Conservation (phyloP, 2,113 vertebrate genomes). For the Malurus cyaneus region DNA sequence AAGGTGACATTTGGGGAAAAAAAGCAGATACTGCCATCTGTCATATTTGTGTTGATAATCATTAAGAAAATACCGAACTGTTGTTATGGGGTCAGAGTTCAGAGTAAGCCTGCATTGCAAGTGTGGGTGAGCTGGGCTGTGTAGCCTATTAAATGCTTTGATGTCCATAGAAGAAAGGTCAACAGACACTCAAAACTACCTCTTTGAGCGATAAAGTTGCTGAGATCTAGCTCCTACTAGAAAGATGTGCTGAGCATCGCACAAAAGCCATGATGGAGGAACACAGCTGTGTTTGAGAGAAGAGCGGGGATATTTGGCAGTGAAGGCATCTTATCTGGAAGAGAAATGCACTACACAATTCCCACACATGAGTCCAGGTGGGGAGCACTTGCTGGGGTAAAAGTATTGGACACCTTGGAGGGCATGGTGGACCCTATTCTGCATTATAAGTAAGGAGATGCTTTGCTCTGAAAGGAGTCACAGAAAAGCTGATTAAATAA, state of each 20-base stretch:
- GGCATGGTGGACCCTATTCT: background rate
- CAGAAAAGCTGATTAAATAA: background rate
- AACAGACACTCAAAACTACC: background rate
- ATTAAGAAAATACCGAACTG: background rate
- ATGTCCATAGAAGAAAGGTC: background rate
- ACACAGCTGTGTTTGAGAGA: fast-evolving
- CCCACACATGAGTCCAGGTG: fast-evolving
- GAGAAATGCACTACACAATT: background rate
- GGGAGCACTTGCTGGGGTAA: background rate
- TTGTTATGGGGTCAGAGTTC: background rate
- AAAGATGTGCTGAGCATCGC: background rate
- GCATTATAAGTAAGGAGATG: background rate
- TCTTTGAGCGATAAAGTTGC: background rate
- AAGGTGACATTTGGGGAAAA: background rate
- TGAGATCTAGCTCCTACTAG: background rate
- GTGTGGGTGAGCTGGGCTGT: background rate
- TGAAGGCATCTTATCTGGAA: background rate
- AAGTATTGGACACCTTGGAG: background rate
- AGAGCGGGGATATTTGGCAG: background rate
- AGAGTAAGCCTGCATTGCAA: background rate
- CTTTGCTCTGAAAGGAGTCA: background rate
- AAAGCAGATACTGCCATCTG: background rate
- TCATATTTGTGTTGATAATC: background rate
- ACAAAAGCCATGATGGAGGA: background rate
- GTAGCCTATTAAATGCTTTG: background rate